Evolutionary conservation across 2,888 invertebrate species (phyloP), one percentile per base, ranked within the genome.

Genomic region (Phortica okadai): DNA sequence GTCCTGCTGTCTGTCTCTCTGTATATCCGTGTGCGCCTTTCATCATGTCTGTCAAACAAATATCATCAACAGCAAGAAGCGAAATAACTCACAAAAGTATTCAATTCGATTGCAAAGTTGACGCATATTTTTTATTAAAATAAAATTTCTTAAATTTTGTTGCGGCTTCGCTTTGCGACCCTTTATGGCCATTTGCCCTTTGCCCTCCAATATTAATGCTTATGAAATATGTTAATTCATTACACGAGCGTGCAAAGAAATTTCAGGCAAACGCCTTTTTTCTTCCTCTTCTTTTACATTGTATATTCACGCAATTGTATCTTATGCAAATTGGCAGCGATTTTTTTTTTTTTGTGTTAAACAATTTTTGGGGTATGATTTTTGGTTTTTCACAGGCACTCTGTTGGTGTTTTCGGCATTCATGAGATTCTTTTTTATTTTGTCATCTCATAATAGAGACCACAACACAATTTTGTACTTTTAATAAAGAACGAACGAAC

Each of bases 271-370:
- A 33, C 33, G 33, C 33, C 33, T 33, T 33, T n/a, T 54, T 54
- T 54, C 6, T 54, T 54, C 54, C 6, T 1, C 64, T 33, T n/a
- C n/a, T 67, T 67, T 67, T 33, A 14, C 41, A 44, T 50, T 50
- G 4, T 67, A 10, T 67, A 88, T 86, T 88, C 85, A 88, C 88
- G 87, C 85, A 85, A 85, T 85, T 88, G 87, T 87, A 88, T 88
- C 87, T 85, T 85, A 85, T 85, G 85, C 85, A 85, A 85, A 85
- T 85, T 88, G 87, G 84, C 88, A 81, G 85, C 86, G 88, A 85
- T 88, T 85, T 85, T 87, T n/a, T n/a, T 88, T 85, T 85, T 85
- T 86, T 87, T 50, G 10, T 50, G 10, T 50, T 41, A 4, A 11
- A 62, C 16, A 62, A 25, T 64, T 64, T 64, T 33, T 6, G 1